Percentiles rank a stretch among this genome's conserved stretches.
phyloP scores from a whole-genome alignment of 35 echinoderm and acorn worm species.

The Ophiothrix spiculata region DNA sequence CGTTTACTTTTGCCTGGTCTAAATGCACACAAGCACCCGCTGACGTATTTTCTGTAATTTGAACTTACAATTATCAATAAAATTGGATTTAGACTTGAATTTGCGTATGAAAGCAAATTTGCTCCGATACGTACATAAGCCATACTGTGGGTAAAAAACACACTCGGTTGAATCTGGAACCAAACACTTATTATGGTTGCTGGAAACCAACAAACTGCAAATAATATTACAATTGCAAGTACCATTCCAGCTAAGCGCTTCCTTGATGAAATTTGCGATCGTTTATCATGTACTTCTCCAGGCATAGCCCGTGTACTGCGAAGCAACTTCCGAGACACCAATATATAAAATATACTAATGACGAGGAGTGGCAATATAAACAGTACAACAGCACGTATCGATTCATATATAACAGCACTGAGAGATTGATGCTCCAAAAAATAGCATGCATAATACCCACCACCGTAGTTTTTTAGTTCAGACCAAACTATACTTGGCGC shows the following conservation, averaged over 20 bases:
- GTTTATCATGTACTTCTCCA: slow-evolving; percentile 65
- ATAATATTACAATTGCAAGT: slow-evolving; percentile 59
- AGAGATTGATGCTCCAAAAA: neutral
- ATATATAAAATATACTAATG: slow-evolving; percentile 49
- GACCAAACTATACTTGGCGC: slow-evolving; percentile 28
- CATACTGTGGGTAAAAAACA: neutral
- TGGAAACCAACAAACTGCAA: slow-evolving; percentile 71
- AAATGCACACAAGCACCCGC: neutral
- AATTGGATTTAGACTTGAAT: slow-evolving; percentile 27
- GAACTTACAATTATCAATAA: slow-evolving; percentile 24
- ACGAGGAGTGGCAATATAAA: slow-evolving; percentile 50
- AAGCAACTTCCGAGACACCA: slow-evolving; percentile 56
- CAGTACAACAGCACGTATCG: slow-evolving; percentile 21
- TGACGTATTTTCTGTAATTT: slow-evolving; percentile 11
- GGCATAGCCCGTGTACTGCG: slow-evolving; percentile 58
- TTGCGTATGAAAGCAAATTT: slow-evolving; percentile 9
- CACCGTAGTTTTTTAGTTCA: neutral
- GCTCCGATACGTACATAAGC: neutral
- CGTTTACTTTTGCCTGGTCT: neutral
- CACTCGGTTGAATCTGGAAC: neutral
- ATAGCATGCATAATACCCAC: neutral
- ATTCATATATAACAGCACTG: slow-evolving; percentile 23
- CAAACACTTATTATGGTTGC: neutral
- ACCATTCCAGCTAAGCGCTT: slow-evolving; percentile 53
- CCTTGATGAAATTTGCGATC: slow-evolving; percentile 44